Percentiles rank a stretch among this genome's conserved stretches.
Evolutionary conservation across 2,888 invertebrate genomes (phyloP).

Genomic region (Phortica okadai): DNA sequence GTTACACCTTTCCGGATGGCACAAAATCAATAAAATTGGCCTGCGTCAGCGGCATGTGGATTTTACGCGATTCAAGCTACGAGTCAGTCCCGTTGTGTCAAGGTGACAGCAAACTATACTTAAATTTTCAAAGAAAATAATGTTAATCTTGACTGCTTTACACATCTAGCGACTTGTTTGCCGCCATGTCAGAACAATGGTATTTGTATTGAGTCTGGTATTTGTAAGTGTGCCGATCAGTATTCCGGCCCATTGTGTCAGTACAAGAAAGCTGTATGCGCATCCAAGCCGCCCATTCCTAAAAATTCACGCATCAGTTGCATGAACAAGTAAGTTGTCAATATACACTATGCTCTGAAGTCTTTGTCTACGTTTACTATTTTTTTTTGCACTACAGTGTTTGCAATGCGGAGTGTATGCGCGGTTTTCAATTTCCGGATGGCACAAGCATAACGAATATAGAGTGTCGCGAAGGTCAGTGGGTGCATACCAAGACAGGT

Average conservation of each 20-base stretch:
- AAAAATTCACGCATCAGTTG: constrained; percentile 82
- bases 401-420: constrained; percentile 83
- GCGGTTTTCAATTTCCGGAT: constrained; percentile 84
- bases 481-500: constrained; percentile 83
- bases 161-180: constrained; percentile 83
- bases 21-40: constrained; percentile 59
- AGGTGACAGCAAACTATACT: constrained; percentile 74
- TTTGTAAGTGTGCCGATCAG: constrained; percentile 85
- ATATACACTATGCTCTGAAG: not conserved
- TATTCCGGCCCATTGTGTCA: constrained; percentile 86
- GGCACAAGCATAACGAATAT: constrained; percentile 83
- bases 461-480: constrained; percentile 83
- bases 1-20: constrained; percentile 65
- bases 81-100: constrained; percentile 80
- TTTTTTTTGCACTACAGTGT: constrained; percentile 74
- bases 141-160: too few relatives aligned
- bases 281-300: constrained; percentile 82
- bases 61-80: constrained; percentile 69
- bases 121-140: too few relatives aligned
- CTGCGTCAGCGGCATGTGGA: constrained; percentile 71
- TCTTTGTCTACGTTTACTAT: not conserved
- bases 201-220: constrained; percentile 85
- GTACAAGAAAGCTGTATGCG: constrained; percentile 84
- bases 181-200: constrained; percentile 89
- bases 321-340: constrained; percentile 80